Evolutionary conservation across 1,140 invertebrate species (phyloP).

Genomic region (Aphelenchoides fujianensis): DNA sequence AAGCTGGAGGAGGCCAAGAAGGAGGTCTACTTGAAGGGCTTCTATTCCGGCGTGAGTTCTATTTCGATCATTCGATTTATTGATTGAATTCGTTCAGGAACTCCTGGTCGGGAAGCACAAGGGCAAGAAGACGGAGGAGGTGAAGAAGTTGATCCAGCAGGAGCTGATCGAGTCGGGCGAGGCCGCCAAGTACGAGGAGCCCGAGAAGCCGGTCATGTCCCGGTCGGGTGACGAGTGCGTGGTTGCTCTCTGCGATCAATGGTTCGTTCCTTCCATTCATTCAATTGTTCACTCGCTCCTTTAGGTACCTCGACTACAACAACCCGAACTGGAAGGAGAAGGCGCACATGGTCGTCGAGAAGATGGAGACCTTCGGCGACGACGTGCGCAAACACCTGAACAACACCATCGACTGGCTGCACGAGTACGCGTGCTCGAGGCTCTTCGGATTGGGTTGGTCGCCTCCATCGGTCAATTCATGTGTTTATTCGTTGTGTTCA

Average conservation of each 20-base stretch:
- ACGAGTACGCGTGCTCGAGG: no score
- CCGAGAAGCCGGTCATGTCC: constrained; percentile 92
- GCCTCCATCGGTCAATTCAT: no score
- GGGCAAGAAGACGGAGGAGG: constrained; percentile 87
- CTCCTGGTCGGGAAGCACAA: constrained; percentile 81
- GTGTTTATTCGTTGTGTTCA: no score
- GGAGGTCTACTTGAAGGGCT: constrained; percentile 87
- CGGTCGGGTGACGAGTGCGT: constrained; percentile 96
- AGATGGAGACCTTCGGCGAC: constrained; percentile 85
- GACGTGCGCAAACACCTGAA: constrained; percentile 88
- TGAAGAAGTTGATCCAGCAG: constrained; percentile 85
- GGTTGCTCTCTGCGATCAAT: constrained; percentile 96
- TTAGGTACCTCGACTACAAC: constrained; percentile 83
- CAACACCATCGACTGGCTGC: constrained; percentile 88
- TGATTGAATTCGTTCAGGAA: no score
- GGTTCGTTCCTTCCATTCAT: constrained; percentile 66
- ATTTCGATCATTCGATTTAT: no score
- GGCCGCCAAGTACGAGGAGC: constrained; percentile 91
- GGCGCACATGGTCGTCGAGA: constrained; percentile 71
- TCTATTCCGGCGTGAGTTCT: constrained; percentile 79
- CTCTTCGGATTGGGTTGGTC: constrained; percentile 66
- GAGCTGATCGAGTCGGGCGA: constrained; percentile 73
- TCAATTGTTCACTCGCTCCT: constrained; percentile 27
- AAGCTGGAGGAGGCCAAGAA: constrained; percentile 89
- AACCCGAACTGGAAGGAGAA: constrained; percentile 79